Conservation (phyloP, 1,140 invertebrate genomes). For the Gryllus bimaculatus region DNA sequence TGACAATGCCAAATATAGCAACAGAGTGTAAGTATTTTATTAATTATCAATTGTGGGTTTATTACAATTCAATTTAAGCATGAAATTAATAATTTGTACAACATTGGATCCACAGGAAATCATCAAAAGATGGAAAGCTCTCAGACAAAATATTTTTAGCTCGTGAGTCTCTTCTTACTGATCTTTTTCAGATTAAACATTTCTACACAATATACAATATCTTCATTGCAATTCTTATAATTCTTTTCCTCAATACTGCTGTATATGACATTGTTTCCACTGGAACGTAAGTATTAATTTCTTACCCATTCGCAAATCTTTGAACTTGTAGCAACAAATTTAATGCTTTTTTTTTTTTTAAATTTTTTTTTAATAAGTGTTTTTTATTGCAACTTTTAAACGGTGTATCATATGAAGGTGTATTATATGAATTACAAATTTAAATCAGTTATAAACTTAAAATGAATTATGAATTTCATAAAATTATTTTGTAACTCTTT, state of each 20-base stretch:
- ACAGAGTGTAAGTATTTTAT: background rate
- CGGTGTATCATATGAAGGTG: too few species aligned
- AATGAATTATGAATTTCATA: background rate
- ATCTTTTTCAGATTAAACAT: slow-evolving; percentile 67
- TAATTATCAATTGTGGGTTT: background rate
- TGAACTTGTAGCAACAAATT: slow-evolving; percentile 7
- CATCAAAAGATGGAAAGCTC: slow-evolving; percentile 23
- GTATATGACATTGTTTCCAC: slow-evolving; percentile 61
- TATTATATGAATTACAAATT: too few species aligned
- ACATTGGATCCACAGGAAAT: slow-evolving; percentile 1
- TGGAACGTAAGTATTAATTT: slow-evolving; percentile 53
- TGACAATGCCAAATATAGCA: background rate
- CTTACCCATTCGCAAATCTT: background rate
- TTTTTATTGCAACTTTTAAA: background rate
- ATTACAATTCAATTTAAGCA: background rate
- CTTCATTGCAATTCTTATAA: slow-evolving; percentile 66
- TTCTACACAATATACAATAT: slow-evolving; percentile 75
- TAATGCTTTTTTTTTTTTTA: background rate
- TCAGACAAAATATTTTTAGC: slow-evolving; percentile 56
- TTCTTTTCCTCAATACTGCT: slow-evolving; percentile 62
- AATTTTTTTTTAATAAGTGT: background rate
- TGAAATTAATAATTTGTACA: background rate
- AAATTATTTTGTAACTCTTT: background rate
- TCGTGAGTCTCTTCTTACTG: slow-evolving; percentile 65
- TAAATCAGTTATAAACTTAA: too few species aligned